Conservation (phyloP, 2,113 vertebrate species). For the Ornithorhynchus anatinus region DNA sequence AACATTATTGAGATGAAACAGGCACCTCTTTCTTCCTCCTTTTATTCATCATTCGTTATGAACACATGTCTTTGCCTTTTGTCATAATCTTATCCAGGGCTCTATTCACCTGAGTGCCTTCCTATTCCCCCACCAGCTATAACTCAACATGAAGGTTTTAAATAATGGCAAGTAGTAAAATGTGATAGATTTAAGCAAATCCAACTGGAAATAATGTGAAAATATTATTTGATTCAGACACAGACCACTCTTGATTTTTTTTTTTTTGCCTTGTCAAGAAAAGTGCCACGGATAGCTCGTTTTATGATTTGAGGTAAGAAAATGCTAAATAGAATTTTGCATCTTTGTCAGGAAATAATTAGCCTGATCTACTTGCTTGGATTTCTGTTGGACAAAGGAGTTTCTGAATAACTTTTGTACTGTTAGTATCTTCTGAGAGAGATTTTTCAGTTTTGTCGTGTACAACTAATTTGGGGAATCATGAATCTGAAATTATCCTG, state of each 20-base stretch:
- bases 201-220: conserved; percentile 49
- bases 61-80: conserved; percentile 16
- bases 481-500: conserved; percentile 24
- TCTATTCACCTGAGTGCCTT: not conserved
- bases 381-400: conserved; percentile 36
- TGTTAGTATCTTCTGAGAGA: not conserved
- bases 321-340: conserved; percentile 3
- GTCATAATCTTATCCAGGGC: conserved; percentile 4
- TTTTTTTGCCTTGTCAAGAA: conserved; percentile 21
- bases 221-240: conserved; percentile 17
- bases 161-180: conserved; percentile 10
- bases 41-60: conserved; percentile 4
- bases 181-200: conserved; percentile 44
- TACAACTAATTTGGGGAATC: not conserved
- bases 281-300: not conserved
- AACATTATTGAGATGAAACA: conserved; percentile 33
- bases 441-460: conserved; percentile 18
- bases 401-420: conserved; percentile 36
- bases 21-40: conserved; percentile 10
- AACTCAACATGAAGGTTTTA: conserved; percentile 44
- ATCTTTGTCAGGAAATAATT: conserved; percentile 44
- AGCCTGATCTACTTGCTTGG: conserved; percentile 27
- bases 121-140: conserved; percentile 6
- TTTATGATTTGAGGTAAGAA: conserved; percentile 1
- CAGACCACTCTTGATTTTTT: not conserved